Evolutionary conservation across 2,888 invertebrate genomes (phyloP).

Genomic region (Nomada fucata): DNA sequence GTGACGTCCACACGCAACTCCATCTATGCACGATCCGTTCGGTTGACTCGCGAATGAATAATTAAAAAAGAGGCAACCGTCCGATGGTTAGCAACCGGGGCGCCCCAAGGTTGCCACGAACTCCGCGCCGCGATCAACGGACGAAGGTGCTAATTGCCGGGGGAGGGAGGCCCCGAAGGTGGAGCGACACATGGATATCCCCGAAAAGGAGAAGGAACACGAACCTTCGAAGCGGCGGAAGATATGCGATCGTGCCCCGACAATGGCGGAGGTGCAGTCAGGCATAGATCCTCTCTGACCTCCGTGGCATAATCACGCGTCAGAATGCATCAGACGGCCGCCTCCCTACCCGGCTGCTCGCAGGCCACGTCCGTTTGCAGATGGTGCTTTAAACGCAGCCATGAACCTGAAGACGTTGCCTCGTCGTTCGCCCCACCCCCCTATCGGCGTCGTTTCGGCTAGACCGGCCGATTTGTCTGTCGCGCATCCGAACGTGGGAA

Average conservation of each 20-base stretch:
- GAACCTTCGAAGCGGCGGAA: slow-evolving; percentile 51
- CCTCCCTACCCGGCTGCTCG: slow-evolving; percentile 53
- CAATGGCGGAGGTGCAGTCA: slow-evolving; percentile 82
- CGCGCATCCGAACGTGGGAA: slow-evolving; percentile 67
- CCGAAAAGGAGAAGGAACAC: slow-evolving; percentile 50
- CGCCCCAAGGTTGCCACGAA: slow-evolving; percentile 39
- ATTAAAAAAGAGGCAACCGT: slow-evolving; percentile 3
- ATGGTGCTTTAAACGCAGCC: slow-evolving; percentile 80
- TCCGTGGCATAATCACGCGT: slow-evolving; percentile 83
- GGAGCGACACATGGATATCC: slow-evolving; percentile 10
- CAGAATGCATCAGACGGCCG: slow-evolving; percentile 78
- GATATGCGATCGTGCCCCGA: slow-evolving; percentile 70
- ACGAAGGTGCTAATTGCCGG: slow-evolving; percentile 57
- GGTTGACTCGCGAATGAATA: slow-evolving; percentile 45
- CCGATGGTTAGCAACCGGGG: slow-evolving; percentile 23
- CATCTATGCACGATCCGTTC: slow-evolving; percentile 19
- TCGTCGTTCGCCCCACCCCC: slow-evolving; percentile 19
- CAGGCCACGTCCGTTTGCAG: slow-evolving; percentile 74
- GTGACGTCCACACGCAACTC: slow-evolving; percentile 35
- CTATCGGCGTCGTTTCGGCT: slow-evolving; percentile 41
- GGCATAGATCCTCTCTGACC: slow-evolving; percentile 83
- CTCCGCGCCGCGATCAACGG: slow-evolving; percentile 48
- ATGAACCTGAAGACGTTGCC: slow-evolving; percentile 76
- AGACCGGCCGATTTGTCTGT: slow-evolving; percentile 71
- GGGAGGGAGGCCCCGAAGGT: slow-evolving; percentile 41